Evolutionary conservation across 2,888 invertebrate species (phyloP), one percentile per base, ranked within the genome.

Genomic region (Scaptomyza parva): DNA sequence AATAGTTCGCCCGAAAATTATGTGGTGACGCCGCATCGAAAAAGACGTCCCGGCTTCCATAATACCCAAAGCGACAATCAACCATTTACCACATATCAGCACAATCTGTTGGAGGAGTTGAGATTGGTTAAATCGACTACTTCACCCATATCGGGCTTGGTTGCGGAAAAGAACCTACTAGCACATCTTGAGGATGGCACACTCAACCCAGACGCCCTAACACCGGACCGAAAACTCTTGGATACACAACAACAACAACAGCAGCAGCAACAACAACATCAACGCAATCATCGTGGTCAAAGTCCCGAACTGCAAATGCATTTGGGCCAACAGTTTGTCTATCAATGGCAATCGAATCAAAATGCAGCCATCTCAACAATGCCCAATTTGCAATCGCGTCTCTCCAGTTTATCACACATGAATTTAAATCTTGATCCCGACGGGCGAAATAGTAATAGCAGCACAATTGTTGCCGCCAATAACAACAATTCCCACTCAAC

Each of bases 61-160:
- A 96, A 96, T 89, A 95, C 96, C 33, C 96, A 97, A 18, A 95
- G 96, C 70, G 96, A 97, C 89, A 96, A 97, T 92, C 96, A 96
- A 68, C 96, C 97, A 37, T 97, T 97, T 89, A 96, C 96, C 74
- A 96, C 96, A 63, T 96, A 96, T 89, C 94, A 95, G 77, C 95
- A 95, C 57, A 95, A 95, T 76, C 95, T 95, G 88, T 93, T 95
- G 78, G 95, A 96, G 90, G 95, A 95, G 89, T 93, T 95, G 88
- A 93, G 95, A 76, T 94, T 95, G 82, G 93, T 94, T 62, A 94
- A 94, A 90, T 92, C 94, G 41, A 88, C 93, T 88, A 95, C 96
- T 51, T 95, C 96, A 39, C 96, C 96, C 45, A 95, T 96, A 48
- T 95, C 96, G 48, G 96, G 89, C 18, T 89, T 90, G 60, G 80